Base-by-base conservation (phyloP, 2,888 invertebrate species). In the Drosophila recens region DNA sequence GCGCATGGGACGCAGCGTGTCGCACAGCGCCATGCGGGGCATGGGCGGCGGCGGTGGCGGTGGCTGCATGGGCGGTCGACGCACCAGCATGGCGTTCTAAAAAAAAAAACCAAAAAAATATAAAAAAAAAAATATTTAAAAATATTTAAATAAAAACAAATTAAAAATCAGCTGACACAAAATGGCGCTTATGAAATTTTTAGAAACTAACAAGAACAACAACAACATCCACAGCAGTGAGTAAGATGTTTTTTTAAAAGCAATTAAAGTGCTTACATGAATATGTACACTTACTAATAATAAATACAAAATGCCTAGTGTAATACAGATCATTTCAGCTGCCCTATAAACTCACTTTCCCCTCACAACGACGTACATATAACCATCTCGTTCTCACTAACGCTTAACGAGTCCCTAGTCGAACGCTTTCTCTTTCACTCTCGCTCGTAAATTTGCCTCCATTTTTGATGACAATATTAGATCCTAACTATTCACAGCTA, bases 71-170 rank as follows among this genome's bases (percentile, higher is more conserved):
- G 90, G 90, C 30, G 92, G 90, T 11, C 87, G 93, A 49, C 91
- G 93, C 17, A 92, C 92, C 15, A 93, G 93, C 79, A 93, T 93
- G 90, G 93, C 93, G 42, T 93, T 91, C 75, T 92, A n/a, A 90
- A 15, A 30, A 30, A 27, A 27, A 0, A 0, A 30, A 30, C 2
- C 8, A 8, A 30, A n/a, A n/a, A n/a, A n/a, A n/a, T n/a, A n/a
- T n/a, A 8, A 30, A 30, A 30, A 30, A 30, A 8, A 8, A 30
- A 30, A 8, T 6, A 8, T 17, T 17, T 17, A 30, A 30, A n/a
- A 30, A 30, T 8, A 8, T 30, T 8, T 8, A 27, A 27, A 27
- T 5, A 27, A 27, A 27, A 27, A 27, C n/a, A 8, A 27, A 27
- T n/a, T 8, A 6, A 8, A 8, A 86, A 69, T 71, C 66, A 81